These are phyloP conservation scores for Azemiops feae DNA, from an alignment of 2,113 vertebrate genomes.

Conservation along the genomic window DNA sequence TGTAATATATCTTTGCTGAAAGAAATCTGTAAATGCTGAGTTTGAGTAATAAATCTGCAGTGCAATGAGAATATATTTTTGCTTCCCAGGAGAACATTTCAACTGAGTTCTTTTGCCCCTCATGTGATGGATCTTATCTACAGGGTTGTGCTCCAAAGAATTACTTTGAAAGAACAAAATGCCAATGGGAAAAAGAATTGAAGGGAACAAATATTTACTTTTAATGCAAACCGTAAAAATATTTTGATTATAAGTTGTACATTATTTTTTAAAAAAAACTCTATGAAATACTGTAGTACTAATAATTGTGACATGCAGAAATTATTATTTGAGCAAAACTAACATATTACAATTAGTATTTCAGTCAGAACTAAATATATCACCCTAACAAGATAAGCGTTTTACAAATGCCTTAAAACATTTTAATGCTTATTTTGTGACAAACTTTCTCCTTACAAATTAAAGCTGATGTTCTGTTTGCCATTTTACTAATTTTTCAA, in stretches of 20 bases:
- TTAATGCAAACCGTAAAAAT: conserved; percentile 44
- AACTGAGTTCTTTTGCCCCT: neutral
- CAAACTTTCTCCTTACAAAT: conserved; percentile 46
- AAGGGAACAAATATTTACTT: neutral
- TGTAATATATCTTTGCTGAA: neutral
- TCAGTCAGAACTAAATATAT: conserved; percentile 12
- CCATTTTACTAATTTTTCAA: conserved; percentile 37
- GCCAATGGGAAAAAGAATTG: neutral
- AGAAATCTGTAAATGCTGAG: neutral
- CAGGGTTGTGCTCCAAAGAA: neutral
- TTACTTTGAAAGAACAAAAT: conserved; percentile 23
- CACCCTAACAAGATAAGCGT: conserved; percentile 50
- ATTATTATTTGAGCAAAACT: conserved; percentile 44
- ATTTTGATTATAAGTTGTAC: conserved; percentile 32
- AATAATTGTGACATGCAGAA: conserved; percentile 44
- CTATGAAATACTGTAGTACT: conserved; percentile 1
- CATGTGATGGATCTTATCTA: neutral
- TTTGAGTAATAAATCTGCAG: neutral
- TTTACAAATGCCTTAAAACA: conserved; percentile 49
- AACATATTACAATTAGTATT: conserved; percentile 44
- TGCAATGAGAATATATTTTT: neutral
- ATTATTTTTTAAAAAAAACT: conserved; percentile 10
- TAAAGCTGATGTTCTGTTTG: conserved; percentile 40
- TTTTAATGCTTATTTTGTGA: conserved; percentile 46
- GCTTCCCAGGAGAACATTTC: neutral